Evolutionary conservation across 2,797 vertebrate species (phyloP), one percentile per base, ranked within the genome.

Genomic region (Rhinatrema bivittatum): DNA sequence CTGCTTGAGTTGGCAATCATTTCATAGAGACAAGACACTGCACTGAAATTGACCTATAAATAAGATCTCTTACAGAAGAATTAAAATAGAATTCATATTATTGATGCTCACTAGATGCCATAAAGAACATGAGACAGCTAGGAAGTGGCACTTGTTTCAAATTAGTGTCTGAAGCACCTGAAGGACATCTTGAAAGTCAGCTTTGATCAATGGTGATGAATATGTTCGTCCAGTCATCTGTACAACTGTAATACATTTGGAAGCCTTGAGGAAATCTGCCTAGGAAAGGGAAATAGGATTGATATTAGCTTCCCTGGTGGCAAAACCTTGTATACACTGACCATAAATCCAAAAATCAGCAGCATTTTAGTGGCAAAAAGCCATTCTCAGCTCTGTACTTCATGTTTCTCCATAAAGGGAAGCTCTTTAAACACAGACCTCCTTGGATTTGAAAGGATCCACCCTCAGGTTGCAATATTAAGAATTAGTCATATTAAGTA

Each of bases 11-110:
- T 77, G 65, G 78, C 69, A 81, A 74, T 79, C 72, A 80, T 82
- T 77, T 81, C 68, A 68, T 50, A 71, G 50, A 78, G 76, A 80
- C 73, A 83, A 79, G 81, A 81, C 60, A 76, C 48, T 62, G 56
- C 55, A 35, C 29, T 2, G 60, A 79, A 84, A 85, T 79, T 80
- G 74, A 74, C 66, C 78, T 74, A 79, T 83, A 83, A 84, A 81
- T 79, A 84, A 83, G 67, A 72, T 55, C 50, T 60, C 57, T 79
- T 66, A 74, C 59, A 72, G 65, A 79, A 75, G 69, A 83, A 84
- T 82, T 84, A 82, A 83, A 85, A 77, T 74, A 32, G 60, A 81
- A 84, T 80, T 79, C 75, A 24, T 74, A 65, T 80, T 82, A 81
- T 76, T 78, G 75, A 81, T 82, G 74, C 58, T 65, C 72, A 58